Percentiles rank a stretch among this genome's conserved stretches.
Evolutionary conservation across 2,797 vertebrate genomes (phyloP).

Genomic region (Sciurus carolinensis): DNA sequence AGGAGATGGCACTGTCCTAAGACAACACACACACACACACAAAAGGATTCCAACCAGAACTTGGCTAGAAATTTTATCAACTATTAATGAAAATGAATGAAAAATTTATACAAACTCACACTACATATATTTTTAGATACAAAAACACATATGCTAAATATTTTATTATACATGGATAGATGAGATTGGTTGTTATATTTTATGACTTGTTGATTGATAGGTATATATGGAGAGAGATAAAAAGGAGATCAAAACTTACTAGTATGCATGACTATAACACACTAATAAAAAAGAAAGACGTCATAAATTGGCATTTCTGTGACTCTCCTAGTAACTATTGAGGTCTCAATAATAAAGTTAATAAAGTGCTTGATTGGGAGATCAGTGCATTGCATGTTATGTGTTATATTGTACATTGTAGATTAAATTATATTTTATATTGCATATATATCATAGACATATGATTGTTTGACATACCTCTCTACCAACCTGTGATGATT

Average conservation of each 20-base stretch:
- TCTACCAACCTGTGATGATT: background rate
- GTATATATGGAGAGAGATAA: background rate
- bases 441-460: background rate
- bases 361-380: background rate
- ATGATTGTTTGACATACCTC: background rate
- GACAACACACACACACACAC: background rate
- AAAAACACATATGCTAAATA: background rate
- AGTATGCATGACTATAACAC: too few species aligned
- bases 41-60: background rate
- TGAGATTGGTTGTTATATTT: background rate
- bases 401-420: background rate
- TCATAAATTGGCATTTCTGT: too few species aligned
- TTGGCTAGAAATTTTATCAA: background rate
- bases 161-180: background rate
- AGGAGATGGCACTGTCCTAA: background rate
- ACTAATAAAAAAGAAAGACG: too few species aligned
- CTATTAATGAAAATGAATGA: background rate
- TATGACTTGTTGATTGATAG: background rate
- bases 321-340: too few species aligned
- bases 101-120: slow-evolving; percentile 19
- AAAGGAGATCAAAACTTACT: background rate
- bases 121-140: background rate
- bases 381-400: background rate
- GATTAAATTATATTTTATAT: background rate
- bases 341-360: too few species aligned